These are phyloP conservation scores for Chamaea fasciata DNA, from an alignment of 2,113 vertebrate species.

Conservation along the genomic window DNA sequence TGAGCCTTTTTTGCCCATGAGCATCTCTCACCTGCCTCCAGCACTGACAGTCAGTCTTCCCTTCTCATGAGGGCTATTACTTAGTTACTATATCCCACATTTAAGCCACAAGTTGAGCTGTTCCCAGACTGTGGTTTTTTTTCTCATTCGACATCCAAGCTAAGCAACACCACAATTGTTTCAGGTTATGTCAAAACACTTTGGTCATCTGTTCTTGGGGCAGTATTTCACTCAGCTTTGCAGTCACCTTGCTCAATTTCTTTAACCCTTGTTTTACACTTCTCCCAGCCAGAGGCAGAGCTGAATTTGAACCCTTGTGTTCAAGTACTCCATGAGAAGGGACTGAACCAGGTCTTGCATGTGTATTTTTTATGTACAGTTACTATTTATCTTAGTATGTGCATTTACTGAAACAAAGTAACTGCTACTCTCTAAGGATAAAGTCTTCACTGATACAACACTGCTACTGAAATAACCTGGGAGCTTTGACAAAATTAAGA, in stretches of 20 bases:
- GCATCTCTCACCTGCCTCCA: neutral
- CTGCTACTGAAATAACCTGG: neutral
- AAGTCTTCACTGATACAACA: neutral
- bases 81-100: neutral
- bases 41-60: neutral
- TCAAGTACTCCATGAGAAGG: neutral
- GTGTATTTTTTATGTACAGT: neutral
- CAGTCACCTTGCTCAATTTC: neutral
- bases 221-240: neutral
- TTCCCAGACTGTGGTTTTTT: neutral
- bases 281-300: neutral
- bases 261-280: neutral
- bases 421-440: neutral
- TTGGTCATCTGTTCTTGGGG: neutral
- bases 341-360: neutral
- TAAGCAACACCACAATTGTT: neutral
- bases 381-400: neutral
- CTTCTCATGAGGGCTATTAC: neutral
- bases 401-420: neutral
- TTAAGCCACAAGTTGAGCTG: neutral
- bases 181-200: neutral
- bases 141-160: neutral
- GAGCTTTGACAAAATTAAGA: neutral
- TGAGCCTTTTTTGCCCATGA: neutral
- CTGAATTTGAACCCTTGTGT: neutral